A percentile compares a stretch with the other conserved stretches of the same genome.
Conservation (phyloP, 53 echinoderm and acorn worm species). For the Crossaster papposus region DNA sequence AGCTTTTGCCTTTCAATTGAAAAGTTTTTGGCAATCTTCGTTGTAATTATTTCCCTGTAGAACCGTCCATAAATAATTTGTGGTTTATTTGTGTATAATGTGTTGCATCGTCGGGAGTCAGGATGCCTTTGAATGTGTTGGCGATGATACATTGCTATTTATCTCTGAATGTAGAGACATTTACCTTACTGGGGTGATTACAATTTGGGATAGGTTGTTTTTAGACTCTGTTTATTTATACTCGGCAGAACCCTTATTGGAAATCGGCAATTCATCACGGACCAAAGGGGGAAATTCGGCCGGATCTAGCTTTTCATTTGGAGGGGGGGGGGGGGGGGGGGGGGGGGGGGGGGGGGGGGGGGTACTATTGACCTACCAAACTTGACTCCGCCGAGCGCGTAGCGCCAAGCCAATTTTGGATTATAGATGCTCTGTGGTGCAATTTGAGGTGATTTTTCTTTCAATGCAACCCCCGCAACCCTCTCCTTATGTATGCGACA, state of each 20-base stretch:
- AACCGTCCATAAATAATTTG: neutral
- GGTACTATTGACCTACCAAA: too few species aligned
- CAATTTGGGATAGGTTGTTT: conserved; percentile 17
- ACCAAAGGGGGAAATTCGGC: neutral
- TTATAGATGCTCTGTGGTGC: too few species aligned
- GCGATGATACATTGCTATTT: neutral
- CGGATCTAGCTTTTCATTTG: too few species aligned
- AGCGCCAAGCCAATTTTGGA: too few species aligned
- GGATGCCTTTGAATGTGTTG: neutral
- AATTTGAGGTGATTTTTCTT: too few species aligned
- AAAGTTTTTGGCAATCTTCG: neutral
- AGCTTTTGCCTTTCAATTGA: neutral
- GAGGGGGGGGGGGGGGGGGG: too few species aligned
- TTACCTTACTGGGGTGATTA: neutral
- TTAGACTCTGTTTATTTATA: conserved; percentile 15
- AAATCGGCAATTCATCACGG: conserved; percentile 16
- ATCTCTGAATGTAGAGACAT: neutral
- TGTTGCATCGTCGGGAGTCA: neutral
- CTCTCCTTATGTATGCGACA: neutral
- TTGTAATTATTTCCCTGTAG: neutral
- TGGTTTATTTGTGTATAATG: neutral
- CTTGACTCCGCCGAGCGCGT: too few species aligned
- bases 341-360: too few species aligned
- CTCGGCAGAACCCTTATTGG: conserved; percentile 4
- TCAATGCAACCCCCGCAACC: too few species aligned